A percentile compares a stretch with the other conserved stretches of the same genome.
These are phyloP conservation scores for Tortricodes alternella DNA, from an alignment of 2,888 invertebrate species.

Conservation along the genomic window DNA sequence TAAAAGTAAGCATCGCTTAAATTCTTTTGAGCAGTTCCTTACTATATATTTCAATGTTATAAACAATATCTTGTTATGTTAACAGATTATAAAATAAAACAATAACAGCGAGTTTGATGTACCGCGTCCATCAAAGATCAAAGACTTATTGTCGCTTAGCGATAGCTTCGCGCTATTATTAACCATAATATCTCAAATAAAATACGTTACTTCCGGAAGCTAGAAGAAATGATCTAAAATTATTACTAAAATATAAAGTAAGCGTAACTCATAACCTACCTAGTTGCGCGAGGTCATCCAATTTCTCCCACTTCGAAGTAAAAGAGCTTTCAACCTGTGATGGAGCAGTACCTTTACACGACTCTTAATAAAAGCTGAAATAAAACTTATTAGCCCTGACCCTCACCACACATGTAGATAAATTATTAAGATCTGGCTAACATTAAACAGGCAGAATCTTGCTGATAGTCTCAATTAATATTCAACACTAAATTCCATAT, in stretches of 20 bases:
- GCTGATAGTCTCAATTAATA: background rate
- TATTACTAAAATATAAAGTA: conserved; percentile 35
- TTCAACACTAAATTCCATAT: background rate
- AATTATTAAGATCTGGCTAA: background rate
- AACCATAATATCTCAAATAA: no score
- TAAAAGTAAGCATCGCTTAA: no score
- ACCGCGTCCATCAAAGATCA: background rate
- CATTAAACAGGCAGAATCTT: background rate
- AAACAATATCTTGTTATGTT: no score
- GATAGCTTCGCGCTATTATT: background rate
- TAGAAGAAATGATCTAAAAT: conserved; percentile 15
- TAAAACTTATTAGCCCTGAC: conserved; percentile 72
- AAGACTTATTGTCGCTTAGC: background rate
- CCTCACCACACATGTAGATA: conserved; percentile 41
- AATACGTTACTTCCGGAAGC: no score
- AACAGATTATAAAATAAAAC: no score
- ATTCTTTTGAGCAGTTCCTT: no score
- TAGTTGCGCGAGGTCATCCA: conserved; percentile 91
- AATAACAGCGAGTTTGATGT: background rate
- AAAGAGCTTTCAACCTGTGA: conserved; percentile 78
- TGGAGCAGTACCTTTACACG: conserved; percentile 62
- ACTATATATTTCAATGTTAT: no score
- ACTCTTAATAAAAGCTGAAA: conserved; percentile 74
- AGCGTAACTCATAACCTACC: conserved; percentile 85
- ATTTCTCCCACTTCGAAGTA: conserved; percentile 91